Evolutionary conservation across 1,140 invertebrate genomes (phyloP).

Genomic region (Aphelenchoides avenae): DNA sequence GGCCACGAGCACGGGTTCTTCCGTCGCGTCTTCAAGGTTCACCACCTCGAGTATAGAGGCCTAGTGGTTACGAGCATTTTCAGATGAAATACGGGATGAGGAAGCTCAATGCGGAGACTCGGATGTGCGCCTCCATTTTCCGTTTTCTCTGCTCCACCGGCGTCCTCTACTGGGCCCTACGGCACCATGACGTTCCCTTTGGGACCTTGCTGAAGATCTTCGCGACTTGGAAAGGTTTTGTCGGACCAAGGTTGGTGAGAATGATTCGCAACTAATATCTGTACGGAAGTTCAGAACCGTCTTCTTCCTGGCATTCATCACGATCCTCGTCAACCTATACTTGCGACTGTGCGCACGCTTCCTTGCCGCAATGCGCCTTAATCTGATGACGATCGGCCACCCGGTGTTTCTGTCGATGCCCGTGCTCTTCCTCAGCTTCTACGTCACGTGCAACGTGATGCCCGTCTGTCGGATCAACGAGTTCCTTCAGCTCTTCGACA

Average conservation of each 20-base stretch:
- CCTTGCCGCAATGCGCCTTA: conserved; percentile 43
- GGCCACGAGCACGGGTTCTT: conserved; percentile 34
- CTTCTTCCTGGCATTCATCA: conserved; percentile 33
- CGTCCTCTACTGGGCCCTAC: conserved; percentile 20
- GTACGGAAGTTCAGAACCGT: conserved; percentile 27
- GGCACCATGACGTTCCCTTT: conserved; percentile 23
- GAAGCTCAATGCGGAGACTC: conserved; percentile 39
- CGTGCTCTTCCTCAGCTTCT: conserved; percentile 27
- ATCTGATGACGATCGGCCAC: conserved; percentile 33
- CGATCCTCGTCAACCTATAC: conserved; percentile 25
- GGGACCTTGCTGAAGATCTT: conserved; percentile 23
- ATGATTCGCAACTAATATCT: not conserved
- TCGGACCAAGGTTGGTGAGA: conserved; percentile 14
- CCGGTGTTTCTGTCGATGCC: conserved; percentile 39
- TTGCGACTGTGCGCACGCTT: conserved; percentile 40
- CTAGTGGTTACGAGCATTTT: too few relatives aligned
- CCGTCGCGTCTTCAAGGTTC: conserved; percentile 38
- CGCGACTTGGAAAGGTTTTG: conserved; percentile 14
- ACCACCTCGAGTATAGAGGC: too few relatives aligned
- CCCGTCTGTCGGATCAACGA: conserved; percentile 36
- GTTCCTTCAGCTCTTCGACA: conserved; percentile 21
- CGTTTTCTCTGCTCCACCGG: conserved; percentile 25
- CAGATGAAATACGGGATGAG: conserved; percentile 53
- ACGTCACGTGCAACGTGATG: conserved; percentile 24
- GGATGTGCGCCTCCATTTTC: conserved; percentile 24